Percentiles rank a stretch among this genome's conserved stretches.
Evolutionary conservation across 1,140 invertebrate genomes (phyloP).

Genomic region (Drosophila lacertosa): DNA sequence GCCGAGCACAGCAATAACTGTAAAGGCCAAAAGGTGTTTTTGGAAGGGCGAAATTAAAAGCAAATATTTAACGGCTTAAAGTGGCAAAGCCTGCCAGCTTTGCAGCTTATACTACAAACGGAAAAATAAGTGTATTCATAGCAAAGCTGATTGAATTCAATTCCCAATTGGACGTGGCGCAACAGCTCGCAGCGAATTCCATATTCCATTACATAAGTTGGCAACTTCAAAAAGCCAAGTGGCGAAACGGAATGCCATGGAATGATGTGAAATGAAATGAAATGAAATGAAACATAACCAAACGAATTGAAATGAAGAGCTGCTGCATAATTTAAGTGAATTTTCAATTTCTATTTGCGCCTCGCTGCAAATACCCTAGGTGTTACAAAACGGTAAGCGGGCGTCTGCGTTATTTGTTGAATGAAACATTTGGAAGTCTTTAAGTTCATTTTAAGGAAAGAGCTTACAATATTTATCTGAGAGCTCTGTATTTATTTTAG

Average conservation of each 20-base stretch:
- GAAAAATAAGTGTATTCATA: constrained; percentile 18
- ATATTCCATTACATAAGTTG: constrained; percentile 30
- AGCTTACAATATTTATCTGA: too few species aligned
- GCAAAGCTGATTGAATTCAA: constrained; percentile 41
- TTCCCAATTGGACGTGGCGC: constrained; percentile 26
- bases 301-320: constrained; percentile 18
- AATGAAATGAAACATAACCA: constrained; percentile 28
- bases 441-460: too few species aligned
- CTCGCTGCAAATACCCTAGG: constrained; percentile 33
- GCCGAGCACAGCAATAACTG: constrained; percentile 3
- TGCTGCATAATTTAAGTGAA: constrained; percentile 74
- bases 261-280: constrained; percentile 33
- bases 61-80: constrained; percentile 42
- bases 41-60: constrained; percentile 35
- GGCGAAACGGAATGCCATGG: constrained; percentile 27
- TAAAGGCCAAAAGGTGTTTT: constrained; percentile 12
- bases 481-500: too few species aligned
- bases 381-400: neutral
- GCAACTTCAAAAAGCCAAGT: constrained; percentile 43
- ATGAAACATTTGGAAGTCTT: neutral
- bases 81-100: constrained; percentile 7
- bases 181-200: constrained; percentile 26
- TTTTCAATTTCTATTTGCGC: constrained; percentile 55
- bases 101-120: neutral
- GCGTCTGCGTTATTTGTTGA: neutral